phyloP scores from a whole-genome alignment of 2,113 vertebrate species.

The Aix galericulata region DNA sequence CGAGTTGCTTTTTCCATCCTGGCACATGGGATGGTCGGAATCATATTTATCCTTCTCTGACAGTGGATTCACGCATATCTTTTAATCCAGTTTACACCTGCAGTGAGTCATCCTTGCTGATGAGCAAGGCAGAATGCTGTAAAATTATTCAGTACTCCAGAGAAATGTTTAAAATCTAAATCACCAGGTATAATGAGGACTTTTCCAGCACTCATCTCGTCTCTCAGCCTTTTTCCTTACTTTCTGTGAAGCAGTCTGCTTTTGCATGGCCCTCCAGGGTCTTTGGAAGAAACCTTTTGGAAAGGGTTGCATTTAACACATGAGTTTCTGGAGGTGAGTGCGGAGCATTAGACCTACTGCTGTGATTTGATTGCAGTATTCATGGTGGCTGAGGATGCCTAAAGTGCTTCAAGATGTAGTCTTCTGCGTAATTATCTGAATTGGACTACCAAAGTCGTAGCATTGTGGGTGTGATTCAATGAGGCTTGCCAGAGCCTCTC shows the following conservation, averaged over 20 bases:
- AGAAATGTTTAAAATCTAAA: not conserved
- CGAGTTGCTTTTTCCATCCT: not conserved
- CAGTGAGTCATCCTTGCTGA: not conserved
- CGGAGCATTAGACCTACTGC: not conserved
- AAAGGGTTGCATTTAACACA: accelerated
- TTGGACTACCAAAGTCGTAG: not conserved
- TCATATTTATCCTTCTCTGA: not conserved
- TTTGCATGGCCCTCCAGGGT: not conserved
- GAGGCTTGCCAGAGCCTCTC: not conserved
- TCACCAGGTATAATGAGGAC: not conserved
- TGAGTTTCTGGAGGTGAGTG: not conserved
- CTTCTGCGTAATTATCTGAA: not conserved
- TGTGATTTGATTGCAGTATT: not conserved
- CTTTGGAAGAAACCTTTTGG: not conserved
- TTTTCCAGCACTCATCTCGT: not conserved
- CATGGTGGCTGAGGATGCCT: not conserved
- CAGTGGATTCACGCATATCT: not conserved
- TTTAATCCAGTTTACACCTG: not conserved
- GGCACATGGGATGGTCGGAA: not conserved
- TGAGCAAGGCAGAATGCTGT: not conserved
- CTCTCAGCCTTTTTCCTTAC: not conserved
- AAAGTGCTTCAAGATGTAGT: not conserved
- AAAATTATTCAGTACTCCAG: not conserved
- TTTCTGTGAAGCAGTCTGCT: not conserved
- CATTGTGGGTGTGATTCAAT: not conserved